Conservation (phyloP, 2,888 invertebrate species). For the Cataglyphis livida region DNA sequence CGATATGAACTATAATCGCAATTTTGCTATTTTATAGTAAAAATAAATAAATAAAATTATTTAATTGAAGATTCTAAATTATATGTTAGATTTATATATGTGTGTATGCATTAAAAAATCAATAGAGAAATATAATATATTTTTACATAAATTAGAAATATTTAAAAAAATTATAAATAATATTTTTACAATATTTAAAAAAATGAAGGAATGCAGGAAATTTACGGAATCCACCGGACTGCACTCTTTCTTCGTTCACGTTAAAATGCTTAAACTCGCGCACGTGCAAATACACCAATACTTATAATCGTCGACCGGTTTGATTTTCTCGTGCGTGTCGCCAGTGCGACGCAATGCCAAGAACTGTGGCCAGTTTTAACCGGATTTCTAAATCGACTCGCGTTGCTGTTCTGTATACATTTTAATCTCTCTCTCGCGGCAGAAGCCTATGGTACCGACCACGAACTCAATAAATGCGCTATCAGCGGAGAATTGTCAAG, state of each 20-base stretch:
- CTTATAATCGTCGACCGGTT: constrained; percentile 38
- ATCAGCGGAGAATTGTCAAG: constrained; percentile 9
- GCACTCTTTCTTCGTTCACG: not conserved
- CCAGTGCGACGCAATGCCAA: constrained; percentile 65
- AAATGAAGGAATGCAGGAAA: not conserved
- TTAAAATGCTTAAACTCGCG: constrained; percentile 51
- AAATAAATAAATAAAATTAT: constrained; percentile 11
- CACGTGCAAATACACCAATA: constrained; percentile 42
- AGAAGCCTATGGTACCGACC: constrained; percentile 38
- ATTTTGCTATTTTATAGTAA: not conserved
- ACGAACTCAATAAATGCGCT: not conserved
- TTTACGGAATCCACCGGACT: not conserved
- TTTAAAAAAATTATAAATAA: not conserved
- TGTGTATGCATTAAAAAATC: not conserved
- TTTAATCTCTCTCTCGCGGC: not conserved
- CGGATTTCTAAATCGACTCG: constrained; percentile 68
- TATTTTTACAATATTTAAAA: not conserved
- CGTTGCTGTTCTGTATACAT: not conserved
- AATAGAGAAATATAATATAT: not conserved
- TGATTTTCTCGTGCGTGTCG: constrained; percentile 57
- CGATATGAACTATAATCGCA: not conserved
- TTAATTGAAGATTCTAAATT: too few relatives aligned
- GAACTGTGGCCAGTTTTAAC: constrained; percentile 75
- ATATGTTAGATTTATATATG: not conserved
- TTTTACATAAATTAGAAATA: not conserved